phyloP scores from a whole-genome alignment of 2,888 invertebrate species.

The Clostera curtula region DNA sequence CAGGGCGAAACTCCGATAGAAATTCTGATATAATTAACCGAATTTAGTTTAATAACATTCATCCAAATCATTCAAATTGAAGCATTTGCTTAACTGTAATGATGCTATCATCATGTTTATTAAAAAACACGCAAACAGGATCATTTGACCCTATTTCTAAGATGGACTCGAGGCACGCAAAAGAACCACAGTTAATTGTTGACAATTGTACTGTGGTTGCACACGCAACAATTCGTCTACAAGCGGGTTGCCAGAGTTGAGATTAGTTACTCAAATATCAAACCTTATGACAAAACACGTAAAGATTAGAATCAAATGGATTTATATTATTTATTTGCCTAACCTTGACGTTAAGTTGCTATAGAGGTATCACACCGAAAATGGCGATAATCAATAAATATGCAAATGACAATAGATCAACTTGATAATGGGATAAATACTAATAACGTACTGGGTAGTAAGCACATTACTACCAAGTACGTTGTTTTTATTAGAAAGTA shows the following conservation, averaged over 20 bases:
- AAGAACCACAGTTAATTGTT: conserved; percentile 66
- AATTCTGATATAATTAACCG: too few species aligned
- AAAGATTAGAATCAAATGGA: conserved; percentile 2
- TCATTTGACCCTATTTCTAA: conserved; percentile 59
- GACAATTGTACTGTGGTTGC: conserved; percentile 62
- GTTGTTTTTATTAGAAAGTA: conserved; percentile 45
- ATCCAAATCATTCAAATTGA: too few species aligned
- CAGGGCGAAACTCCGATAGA: too few species aligned
- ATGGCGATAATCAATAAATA: conserved; percentile 25
- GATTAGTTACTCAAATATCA: conserved; percentile 23
- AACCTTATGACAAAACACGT: conserved; percentile 18
- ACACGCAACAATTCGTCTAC: conserved; percentile 62
- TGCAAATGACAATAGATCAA: conserved; percentile 22
- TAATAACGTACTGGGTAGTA: conserved; percentile 32
- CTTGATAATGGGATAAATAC: conserved; percentile 25
- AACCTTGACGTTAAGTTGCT: conserved; percentile 22
- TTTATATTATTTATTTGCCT: conserved; percentile 15
- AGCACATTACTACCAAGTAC: conserved; percentile 18
- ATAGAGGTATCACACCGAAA: conserved; percentile 23
- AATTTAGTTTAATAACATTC: too few species aligned
- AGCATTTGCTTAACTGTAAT: too few species aligned
- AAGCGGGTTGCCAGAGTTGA: conserved; percentile 32
- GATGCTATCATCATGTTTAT: too few species aligned
- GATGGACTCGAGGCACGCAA: conserved; percentile 61
- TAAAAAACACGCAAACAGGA: conserved; percentile 25